These are phyloP conservation scores for Pagrus major DNA, from an alignment of 2,113 vertebrate genomes.

Conservation along the genomic window DNA sequence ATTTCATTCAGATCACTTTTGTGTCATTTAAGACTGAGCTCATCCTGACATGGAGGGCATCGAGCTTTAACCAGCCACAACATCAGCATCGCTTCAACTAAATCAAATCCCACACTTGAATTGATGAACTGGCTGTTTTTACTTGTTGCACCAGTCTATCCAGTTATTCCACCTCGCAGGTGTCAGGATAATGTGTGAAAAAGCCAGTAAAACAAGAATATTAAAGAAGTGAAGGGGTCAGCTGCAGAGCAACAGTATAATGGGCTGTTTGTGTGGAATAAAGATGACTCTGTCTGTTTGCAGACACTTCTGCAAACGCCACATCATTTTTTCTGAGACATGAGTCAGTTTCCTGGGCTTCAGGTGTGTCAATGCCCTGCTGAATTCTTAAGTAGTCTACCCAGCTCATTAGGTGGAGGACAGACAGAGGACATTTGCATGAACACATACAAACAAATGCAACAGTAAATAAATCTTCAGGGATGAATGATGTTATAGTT, in stretches of 20 bases:
- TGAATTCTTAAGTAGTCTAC: background rate
- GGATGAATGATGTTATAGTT: background rate
- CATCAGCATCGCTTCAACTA: background rate
- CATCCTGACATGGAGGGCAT: constrained; percentile 19
- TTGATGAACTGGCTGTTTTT: background rate
- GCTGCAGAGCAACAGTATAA: constrained; percentile 37
- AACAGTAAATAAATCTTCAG: accelerated
- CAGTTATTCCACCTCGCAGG: background rate
- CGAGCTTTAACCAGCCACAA: background rate
- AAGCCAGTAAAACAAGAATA: background rate
- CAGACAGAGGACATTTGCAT: background rate
- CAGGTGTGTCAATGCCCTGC: constrained; percentile 31
- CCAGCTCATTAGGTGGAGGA: background rate
- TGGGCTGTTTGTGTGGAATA: constrained; percentile 65
- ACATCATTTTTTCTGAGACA: constrained; percentile 62
- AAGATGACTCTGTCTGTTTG: constrained; percentile 59
- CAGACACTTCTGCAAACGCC: constrained; percentile 56
- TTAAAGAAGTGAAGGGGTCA: background rate
- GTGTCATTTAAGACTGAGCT: constrained; percentile 39
- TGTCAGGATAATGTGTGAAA: background rate
- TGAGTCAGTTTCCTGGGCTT: constrained; percentile 75
- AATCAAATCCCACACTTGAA: background rate
- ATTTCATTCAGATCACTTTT: constrained; percentile 69
- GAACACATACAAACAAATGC: constrained; percentile 20
- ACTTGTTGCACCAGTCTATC: background rate